phyloP scores from a whole-genome alignment of 2,113 vertebrate species.

The Chaenogobius annularis region DNA sequence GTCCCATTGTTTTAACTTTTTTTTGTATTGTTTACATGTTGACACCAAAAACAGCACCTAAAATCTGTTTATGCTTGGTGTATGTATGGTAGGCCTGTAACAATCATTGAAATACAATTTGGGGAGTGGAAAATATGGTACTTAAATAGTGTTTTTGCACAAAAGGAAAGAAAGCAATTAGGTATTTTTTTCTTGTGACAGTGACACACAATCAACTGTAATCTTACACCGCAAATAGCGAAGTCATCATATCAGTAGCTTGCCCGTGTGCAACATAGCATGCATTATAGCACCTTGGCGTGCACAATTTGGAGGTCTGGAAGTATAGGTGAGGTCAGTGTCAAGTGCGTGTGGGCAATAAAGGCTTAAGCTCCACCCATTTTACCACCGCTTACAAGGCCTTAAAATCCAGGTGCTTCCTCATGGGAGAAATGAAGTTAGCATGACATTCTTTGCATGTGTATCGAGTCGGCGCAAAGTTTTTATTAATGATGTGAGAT shows the following conservation, averaged over 20 bases:
- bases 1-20: constrained; percentile 22
- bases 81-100: constrained; percentile 10
- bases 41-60: neutral
- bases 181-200: neutral
- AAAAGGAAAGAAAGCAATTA: constrained; percentile 24
- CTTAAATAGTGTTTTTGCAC: constrained; percentile 53
- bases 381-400: constrained; percentile 18
- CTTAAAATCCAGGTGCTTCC: constrained; percentile 62
- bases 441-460: constrained; percentile 26
- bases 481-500: neutral
- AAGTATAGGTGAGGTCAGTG: constrained; percentile 48
- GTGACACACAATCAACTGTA: neutral
- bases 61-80: neutral
- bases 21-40: neutral
- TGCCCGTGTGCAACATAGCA: constrained; percentile 15
- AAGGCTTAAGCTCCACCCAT: constrained; percentile 11
- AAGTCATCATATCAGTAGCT: constrained; percentile 18
- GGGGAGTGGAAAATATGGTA: constrained; percentile 61
- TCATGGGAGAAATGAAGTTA: constrained; percentile 47
- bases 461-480: neutral
- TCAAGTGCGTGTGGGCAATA: constrained; percentile 30
- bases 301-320: constrained; percentile 31
- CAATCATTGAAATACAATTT: constrained; percentile 15
- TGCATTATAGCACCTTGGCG: constrained; percentile 31
- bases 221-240: constrained; percentile 10